Evolutionary conservation across 2,797 vertebrate genomes (phyloP).

Genomic region (Paramormyrops hopkinsi): DNA sequence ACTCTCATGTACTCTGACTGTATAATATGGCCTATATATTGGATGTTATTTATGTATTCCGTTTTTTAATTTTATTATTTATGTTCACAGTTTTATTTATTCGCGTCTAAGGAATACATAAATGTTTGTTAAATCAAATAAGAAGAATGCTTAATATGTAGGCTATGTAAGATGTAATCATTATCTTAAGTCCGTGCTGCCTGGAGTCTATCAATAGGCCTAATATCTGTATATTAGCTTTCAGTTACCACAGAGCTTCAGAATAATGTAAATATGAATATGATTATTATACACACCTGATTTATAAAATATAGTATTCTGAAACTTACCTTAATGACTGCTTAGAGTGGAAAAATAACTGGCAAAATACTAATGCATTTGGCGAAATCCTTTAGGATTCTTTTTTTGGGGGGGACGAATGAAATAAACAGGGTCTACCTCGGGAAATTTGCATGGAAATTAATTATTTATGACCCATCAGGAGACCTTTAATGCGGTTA

Average conservation of each 20-base stretch:
- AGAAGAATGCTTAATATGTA: neutral
- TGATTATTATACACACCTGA: neutral
- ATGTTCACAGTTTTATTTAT: neutral
- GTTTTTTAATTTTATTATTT: neutral
- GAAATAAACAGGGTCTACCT: neutral
- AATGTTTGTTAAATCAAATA: neutral
- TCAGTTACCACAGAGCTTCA: neutral
- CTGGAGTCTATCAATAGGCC: neutral
- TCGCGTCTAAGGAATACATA: neutral
- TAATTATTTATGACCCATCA: neutral
- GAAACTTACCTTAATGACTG: neutral
- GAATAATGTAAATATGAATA: neutral
- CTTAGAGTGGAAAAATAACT: neutral
- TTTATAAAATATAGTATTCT: neutral
- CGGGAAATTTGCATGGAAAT: constrained; percentile 4
- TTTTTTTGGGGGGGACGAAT: neutral
- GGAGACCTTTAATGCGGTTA: neutral
- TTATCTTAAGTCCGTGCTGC: neutral
- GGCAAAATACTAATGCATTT: neutral
- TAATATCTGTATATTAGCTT: neutral
- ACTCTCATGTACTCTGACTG: neutral
- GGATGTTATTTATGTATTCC: neutral
- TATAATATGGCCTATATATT: neutral
- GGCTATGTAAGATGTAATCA: neutral
- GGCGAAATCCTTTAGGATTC: neutral